Evolutionary conservation across 2,113 vertebrate genomes (phyloP).

Genomic region (Pelodiscus sinensis): DNA sequence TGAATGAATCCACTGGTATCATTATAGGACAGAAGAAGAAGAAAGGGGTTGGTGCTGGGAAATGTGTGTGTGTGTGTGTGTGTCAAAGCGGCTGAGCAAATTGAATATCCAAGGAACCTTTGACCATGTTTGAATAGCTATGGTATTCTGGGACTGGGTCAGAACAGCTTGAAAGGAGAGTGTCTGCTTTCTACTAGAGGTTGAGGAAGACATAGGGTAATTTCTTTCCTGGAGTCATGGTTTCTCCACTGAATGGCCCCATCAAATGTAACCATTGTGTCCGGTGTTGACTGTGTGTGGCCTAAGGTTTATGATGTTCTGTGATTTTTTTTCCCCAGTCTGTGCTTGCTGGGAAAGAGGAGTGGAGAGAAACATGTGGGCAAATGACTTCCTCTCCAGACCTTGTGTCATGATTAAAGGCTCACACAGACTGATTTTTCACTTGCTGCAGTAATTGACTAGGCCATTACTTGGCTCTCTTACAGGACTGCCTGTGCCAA

Average conservation of each 20-base stretch:
- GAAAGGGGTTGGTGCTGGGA: neutral
- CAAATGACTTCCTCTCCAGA: neutral
- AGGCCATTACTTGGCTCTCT: neutral
- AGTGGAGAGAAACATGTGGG: neutral
- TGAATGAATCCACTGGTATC: too few species aligned
- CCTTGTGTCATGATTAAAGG: neutral
- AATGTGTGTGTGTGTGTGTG: neutral
- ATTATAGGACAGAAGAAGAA: neutral
- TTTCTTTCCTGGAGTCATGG: neutral
- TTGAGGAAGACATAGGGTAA: neutral
- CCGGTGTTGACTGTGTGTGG: neutral
- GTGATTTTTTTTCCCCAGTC: neutral
- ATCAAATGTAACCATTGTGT: neutral
- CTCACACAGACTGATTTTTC: neutral
- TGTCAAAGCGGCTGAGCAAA: neutral
- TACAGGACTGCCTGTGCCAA: neutral
- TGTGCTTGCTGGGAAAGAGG: neutral
- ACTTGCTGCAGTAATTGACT: neutral
- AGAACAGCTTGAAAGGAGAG: neutral
- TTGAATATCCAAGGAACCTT: neutral
- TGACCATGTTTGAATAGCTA: neutral
- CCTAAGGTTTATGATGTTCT: neutral
- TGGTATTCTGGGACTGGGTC: neutral
- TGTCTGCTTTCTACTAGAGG: neutral
- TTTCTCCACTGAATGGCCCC: neutral